phyloP scores from a whole-genome alignment of 2,797 vertebrate species.

The Protosalanx chinensis region DNA sequence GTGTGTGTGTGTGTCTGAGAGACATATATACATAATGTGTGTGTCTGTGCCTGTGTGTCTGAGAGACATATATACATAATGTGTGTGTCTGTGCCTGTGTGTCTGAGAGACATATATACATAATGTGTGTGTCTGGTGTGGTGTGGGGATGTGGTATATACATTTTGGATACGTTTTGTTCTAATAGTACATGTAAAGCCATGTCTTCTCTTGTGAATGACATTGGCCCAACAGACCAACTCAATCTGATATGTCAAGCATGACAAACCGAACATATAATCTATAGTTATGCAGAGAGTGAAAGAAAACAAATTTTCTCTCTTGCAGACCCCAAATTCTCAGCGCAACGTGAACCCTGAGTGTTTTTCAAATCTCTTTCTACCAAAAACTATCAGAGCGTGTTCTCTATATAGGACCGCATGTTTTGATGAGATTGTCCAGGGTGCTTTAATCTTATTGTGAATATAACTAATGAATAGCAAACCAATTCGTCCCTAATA shows the following conservation, averaged over 20 bases:
- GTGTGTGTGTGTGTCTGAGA: neutral
- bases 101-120: neutral
- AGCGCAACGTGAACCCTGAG: constrained; percentile 68
- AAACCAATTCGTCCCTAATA: constrained; percentile 86
- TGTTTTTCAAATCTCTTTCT: constrained; percentile 52
- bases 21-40: neutral
- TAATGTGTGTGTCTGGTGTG: neutral
- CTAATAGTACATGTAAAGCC: constrained; percentile 70
- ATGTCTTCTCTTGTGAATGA: constrained; percentile 57
- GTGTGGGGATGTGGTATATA: neutral
- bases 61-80: neutral
- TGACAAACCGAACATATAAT: constrained; percentile 73
- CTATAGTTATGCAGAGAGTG: constrained; percentile 68
- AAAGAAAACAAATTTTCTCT: constrained; percentile 74
- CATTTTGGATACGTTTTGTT: constrained; percentile 72
- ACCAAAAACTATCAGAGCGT: constrained; percentile 75
- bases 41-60: neutral
- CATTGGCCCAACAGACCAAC: constrained; percentile 40
- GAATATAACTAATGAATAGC: constrained; percentile 86
- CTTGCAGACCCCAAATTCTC: constrained; percentile 59
- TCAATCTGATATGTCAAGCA: constrained; percentile 71
- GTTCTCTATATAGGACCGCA: constrained; percentile 53
- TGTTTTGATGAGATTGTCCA: constrained; percentile 80
- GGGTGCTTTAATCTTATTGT: constrained; percentile 86
- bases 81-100: neutral